phyloP scores from a whole-genome alignment of 2,888 invertebrate species.

The Lutraria lutraria region DNA sequence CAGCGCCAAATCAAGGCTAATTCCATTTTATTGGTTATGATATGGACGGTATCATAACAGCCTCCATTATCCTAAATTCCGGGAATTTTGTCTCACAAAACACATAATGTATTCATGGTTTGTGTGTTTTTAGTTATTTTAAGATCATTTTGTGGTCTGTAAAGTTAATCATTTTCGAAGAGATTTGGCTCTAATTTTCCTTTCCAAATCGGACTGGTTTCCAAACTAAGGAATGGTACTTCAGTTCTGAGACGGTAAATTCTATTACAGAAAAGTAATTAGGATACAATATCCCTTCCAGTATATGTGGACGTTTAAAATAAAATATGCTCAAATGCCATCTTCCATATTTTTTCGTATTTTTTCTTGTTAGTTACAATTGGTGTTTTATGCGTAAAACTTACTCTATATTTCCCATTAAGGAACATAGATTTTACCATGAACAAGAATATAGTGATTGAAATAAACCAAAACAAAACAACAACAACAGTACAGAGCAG shows the following conservation, averaged over 20 bases:
- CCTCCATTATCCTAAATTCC: slow-evolving; percentile 14
- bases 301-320: too few relatives aligned
- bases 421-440: too few relatives aligned
- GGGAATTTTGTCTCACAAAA: slow-evolving; percentile 11
- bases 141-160: neutral
- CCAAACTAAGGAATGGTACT: slow-evolving; percentile 1
- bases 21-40: slow-evolving; percentile 52
- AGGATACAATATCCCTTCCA: neutral
- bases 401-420: too few relatives aligned
- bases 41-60: slow-evolving; percentile 13
- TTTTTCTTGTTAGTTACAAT: too few relatives aligned
- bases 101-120: slow-evolving; percentile 14
- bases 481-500: too few relatives aligned
- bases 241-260: neutral
- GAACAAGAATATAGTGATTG: too few relatives aligned
- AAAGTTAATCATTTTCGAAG: slow-evolving; percentile 12
- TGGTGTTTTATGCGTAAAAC: too few relatives aligned
- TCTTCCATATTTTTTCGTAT: too few relatives aligned
- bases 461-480: too few relatives aligned
- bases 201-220: slow-evolving; percentile 10
- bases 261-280: neutral
- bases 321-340: too few relatives aligned
- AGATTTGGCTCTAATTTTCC: slow-evolving; percentile 12
- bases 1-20: slow-evolving; percentile 58
- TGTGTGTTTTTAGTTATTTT: slow-evolving; percentile 7